These are phyloP conservation scores for Channa striata DNA, from an alignment of 2,797 vertebrate species.

Conservation along the genomic window DNA sequence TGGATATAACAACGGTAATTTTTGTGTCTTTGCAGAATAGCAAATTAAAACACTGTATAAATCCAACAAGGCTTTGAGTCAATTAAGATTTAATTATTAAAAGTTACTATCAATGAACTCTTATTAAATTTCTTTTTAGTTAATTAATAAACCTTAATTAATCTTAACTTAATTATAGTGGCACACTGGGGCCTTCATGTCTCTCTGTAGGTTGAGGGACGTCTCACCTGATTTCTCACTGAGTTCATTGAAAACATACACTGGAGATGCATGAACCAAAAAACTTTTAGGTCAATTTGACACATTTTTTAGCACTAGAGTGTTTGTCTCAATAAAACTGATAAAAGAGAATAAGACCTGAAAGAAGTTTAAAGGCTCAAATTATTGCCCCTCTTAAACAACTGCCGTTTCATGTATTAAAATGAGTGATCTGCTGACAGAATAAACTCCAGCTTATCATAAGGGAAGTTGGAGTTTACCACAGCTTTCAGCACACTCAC, in stretches of 20 bases:
- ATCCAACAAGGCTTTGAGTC: background rate
- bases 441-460: no score
- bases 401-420: no score
- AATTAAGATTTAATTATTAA: conserved; percentile 26
- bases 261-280: background rate
- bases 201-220: conserved; percentile 18
- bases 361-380: no score
- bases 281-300: background rate
- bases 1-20: background rate
- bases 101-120: conserved; percentile 34
- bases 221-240: conserved; percentile 1
- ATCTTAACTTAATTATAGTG: conserved; percentile 54
- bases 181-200: conserved; percentile 45
- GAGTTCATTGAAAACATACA: background rate
- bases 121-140: conserved; percentile 8
- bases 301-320: background rate
- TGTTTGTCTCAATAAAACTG: background rate
- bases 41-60: background rate
- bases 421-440: no score
- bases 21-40: background rate
- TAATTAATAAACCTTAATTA: conserved; percentile 67
- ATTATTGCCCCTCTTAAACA: background rate
- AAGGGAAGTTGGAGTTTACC: no score
- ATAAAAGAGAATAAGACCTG: background rate
- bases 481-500: no score